Evolutionary conservation across 2,113 vertebrate genomes (phyloP), one percentile per base, ranked within the genome.

Genomic region (Ictidomys tridecemlineatus): DNA sequence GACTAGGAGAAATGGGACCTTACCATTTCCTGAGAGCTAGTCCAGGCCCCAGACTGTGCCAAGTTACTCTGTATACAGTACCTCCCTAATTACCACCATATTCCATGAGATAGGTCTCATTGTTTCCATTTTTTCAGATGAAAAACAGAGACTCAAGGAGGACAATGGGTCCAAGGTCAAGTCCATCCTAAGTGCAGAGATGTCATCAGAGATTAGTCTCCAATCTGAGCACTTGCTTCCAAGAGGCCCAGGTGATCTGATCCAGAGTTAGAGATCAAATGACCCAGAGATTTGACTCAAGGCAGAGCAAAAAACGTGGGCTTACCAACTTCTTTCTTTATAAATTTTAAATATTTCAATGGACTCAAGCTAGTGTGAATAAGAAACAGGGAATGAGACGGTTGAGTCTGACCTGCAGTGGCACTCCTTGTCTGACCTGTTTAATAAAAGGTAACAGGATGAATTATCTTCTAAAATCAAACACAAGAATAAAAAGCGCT

Each of bases 401-500:
- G 17, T 1, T 37, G 30, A 26, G 0, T 74, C 9, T 51, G 18
- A 39, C 79, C n/a, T 28, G 4, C 72, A 69, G 10, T 45, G 30
- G 4, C 28, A 48, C 48, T 4, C 58, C 28, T 78, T 48, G 39
- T 89, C 30, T 89, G 51, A 72, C 90, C 63, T 34, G 20, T 72
- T 93, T 91, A n/a, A 93, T 73, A 45, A 48, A 85, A 76, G 93
- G n/a, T 37, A 24, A 76, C 16, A 30, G 53, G 85, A 87, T 94
- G 84, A 92, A 92, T 79, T 78, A 26, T 7, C 58, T 73, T 69
- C 51, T 82, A 70, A 88, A 96, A 91, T 85, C 86, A 95, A 86
- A 69, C 2, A 39, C 53, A 86, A 51, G 20, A 45, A 93, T 86
- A 63, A 74, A 88, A 73, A 12, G 8, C 65, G 34, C 20, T 85